Evolutionary conservation across 2,888 invertebrate species (phyloP).

Genomic region (Rotaria macrura): DNA sequence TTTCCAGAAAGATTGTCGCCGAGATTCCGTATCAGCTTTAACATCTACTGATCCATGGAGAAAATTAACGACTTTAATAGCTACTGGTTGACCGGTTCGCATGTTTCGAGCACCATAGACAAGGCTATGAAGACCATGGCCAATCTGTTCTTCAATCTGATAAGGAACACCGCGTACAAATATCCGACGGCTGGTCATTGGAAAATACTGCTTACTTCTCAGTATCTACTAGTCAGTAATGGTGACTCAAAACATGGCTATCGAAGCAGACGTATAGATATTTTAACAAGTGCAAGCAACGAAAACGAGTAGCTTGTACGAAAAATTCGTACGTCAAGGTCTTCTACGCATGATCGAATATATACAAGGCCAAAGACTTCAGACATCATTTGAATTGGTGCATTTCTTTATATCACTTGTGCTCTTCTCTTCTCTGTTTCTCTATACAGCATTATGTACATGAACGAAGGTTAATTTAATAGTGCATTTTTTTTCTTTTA

Average conservation of each 20-base stretch:
- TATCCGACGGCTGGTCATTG: neutral
- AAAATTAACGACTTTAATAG: neutral
- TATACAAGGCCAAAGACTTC: neutral
- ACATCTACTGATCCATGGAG: neutral
- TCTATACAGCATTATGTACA: neutral
- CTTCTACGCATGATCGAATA: neutral
- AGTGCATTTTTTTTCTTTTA: neutral
- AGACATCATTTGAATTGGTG: neutral
- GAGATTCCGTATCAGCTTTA: neutral
- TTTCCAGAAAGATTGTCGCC: neutral
- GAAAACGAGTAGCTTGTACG: neutral
- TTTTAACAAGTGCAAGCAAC: neutral
- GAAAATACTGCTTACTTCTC: neutral
- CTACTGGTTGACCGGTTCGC: neutral
- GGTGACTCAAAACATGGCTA: neutral
- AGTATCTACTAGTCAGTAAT: neutral
- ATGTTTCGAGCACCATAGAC: neutral
- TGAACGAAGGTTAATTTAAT: neutral
- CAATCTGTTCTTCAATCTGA: neutral
- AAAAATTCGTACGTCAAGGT: neutral
- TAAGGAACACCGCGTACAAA: neutral
- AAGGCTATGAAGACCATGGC: neutral
- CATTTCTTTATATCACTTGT: neutral
- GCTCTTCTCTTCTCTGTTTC: neutral
- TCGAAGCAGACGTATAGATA: neutral